These are phyloP conservation scores for Muraenolepis orangiensis DNA, from an alignment of 2,797 vertebrate species.

Conservation along the genomic window DNA sequence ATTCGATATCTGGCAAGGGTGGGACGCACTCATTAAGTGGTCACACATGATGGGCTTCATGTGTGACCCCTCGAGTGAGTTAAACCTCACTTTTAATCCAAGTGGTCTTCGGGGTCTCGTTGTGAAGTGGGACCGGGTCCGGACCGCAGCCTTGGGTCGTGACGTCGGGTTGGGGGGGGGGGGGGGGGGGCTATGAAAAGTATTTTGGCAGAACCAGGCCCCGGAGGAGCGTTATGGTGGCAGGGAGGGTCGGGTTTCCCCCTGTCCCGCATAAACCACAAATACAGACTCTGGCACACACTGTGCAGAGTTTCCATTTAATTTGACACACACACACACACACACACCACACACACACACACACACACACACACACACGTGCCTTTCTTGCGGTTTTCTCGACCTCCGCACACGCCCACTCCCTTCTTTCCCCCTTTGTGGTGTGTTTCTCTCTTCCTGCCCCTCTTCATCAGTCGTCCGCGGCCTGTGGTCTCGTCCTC, in stretches of 20 bases:
- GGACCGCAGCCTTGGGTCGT: slow-evolving; percentile 5
- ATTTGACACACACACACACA: neutral
- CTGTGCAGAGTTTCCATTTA: slow-evolving; percentile 25
- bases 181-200: neutral
- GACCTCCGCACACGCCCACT: neutral
- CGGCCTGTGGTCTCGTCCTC: slow-evolving; percentile 18
- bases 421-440: neutral
- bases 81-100: neutral
- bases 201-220: neutral
- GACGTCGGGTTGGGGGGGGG: neutral
- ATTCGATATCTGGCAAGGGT: too few species aligned
- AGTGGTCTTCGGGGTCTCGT: neutral
- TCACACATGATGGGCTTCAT: neutral
- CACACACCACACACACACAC: neutral
- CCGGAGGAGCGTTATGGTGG: slow-evolving; percentile 5
- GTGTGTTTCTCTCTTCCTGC: slow-evolving; percentile 9
- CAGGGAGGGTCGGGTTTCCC: slow-evolving; percentile 7
- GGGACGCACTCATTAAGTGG: neutral
- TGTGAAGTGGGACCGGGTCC: slow-evolving; percentile 5
- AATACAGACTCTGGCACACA: slow-evolving; percentile 8
- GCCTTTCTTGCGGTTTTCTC: too few species aligned
- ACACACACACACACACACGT: too few species aligned
- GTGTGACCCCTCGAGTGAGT: too few species aligned
- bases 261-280: slow-evolving; percentile 11
- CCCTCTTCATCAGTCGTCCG: slow-evolving; percentile 30